Conservation (phyloP, 2,888 invertebrate genomes). For the Temnothorax ravouxi region DNA sequence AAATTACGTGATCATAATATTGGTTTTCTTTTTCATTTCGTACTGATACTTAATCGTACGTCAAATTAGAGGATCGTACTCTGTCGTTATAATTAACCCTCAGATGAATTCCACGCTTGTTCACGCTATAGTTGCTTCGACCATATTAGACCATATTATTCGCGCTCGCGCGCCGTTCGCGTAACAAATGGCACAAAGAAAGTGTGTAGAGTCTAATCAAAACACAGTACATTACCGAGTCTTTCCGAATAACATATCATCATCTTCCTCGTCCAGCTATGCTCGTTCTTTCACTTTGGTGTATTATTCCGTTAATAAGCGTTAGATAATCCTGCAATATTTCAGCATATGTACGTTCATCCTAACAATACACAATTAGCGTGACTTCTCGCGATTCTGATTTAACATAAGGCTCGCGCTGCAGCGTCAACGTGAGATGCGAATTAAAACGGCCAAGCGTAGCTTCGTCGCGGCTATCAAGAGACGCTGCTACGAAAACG, state of each 20-base stretch:
- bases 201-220: constrained; percentile 55
- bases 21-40: not conserved
- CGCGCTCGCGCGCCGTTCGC: not conserved
- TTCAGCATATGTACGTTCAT: constrained; percentile 8
- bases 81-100: constrained; percentile 32
- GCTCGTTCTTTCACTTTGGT: constrained; percentile 7
- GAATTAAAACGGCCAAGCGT: not conserved
- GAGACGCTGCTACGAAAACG: constrained; percentile 35
- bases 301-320: not conserved
- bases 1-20: not conserved
- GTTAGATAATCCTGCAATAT: constrained; percentile 31
- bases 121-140: constrained; percentile 4
- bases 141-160: constrained; percentile 23
- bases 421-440: constrained; percentile 14
- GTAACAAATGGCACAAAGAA: constrained; percentile 48
- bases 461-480: constrained; percentile 48
- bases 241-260: constrained; percentile 13
- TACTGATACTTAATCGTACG: not conserved
- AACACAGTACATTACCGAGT: constrained; percentile 42
- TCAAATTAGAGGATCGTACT: not conserved
- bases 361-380: constrained; percentile 39
- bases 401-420: not conserved
- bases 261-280: not conserved
- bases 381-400: constrained; percentile 10
- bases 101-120: constrained; percentile 27